These are phyloP conservation scores for Protophormia terraenovae DNA, from an alignment of 2,888 invertebrate species.

Conservation along the genomic window DNA sequence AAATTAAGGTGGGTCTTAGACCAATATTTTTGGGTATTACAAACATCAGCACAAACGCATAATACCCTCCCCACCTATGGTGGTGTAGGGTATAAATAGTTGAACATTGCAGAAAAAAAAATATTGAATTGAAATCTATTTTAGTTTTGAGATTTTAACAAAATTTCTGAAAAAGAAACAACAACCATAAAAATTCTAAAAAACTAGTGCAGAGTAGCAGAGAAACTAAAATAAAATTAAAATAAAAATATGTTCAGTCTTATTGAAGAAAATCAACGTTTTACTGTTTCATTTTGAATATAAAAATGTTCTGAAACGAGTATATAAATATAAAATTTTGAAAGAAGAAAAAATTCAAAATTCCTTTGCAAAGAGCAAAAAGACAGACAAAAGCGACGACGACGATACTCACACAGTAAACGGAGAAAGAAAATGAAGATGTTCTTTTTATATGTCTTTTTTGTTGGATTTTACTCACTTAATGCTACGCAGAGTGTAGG, in stretches of 20 bases:
- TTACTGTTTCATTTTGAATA: neutral
- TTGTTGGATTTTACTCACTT: conserved; percentile 34
- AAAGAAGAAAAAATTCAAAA: conserved; percentile 30
- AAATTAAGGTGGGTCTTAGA: no score
- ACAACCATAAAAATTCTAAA: neutral
- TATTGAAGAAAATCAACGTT: neutral
- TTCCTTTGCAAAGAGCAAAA: conserved; percentile 41
- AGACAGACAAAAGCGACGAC: no score
- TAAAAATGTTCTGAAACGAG: neutral
- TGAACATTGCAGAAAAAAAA: conserved; percentile 26
- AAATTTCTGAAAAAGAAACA: conserved; percentile 30
- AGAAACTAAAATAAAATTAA: conserved; percentile 24
- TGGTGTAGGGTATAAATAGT: no score
- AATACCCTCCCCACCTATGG: no score
- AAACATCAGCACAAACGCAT: no score
- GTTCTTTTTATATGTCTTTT: neutral
- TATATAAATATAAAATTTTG: conserved; percentile 37
- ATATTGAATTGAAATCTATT: conserved; percentile 61
- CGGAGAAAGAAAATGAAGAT: conserved; percentile 44
- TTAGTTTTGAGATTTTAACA: conserved; percentile 57
- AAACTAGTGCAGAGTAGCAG: conserved; percentile 51
- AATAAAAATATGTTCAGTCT: conserved; percentile 20
- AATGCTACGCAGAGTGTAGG: conserved; percentile 44
- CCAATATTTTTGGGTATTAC: no score
- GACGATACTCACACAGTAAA: neutral